These are phyloP conservation scores for Asarcornis scutulata DNA, from an alignment of 2,113 vertebrate genomes.

Conservation along the genomic window DNA sequence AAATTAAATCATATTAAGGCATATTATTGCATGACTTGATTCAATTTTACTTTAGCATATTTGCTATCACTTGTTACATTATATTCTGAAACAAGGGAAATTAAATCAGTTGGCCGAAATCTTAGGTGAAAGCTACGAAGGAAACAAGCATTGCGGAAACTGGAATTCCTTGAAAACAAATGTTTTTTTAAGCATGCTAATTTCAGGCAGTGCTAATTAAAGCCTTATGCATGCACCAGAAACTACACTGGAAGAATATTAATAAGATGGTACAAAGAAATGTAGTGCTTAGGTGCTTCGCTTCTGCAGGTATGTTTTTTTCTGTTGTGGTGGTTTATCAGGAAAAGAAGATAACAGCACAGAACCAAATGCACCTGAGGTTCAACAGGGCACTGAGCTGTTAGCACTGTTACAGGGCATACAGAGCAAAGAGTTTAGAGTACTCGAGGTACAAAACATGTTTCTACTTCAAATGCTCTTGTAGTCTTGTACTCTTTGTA, in stretches of 20 bases:
- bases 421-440: background rate
- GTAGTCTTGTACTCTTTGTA: background rate
- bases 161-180: constrained; percentile 63
- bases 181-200: constrained; percentile 33
- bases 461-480: background rate
- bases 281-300: background rate
- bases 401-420: background rate
- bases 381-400: background rate
- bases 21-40: constrained; percentile 56
- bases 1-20: constrained; percentile 73
- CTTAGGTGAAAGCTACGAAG: constrained; percentile 35
- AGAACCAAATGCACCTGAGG: background rate
- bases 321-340: background rate
- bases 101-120: constrained; percentile 62
- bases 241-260: constrained; percentile 33
- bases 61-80: constrained; percentile 71
- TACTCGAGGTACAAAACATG: background rate
- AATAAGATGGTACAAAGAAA: background rate
- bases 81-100: constrained; percentile 63
- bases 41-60: constrained; percentile 73
- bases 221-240: constrained; percentile 44
- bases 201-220: constrained; percentile 54
- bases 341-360: background rate
- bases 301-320: background rate
- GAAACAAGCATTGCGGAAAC: constrained; percentile 40